A percentile compares a stretch with the other conserved stretches of the same genome.
phyloP scores from a whole-genome alignment of 64 coral and sea anemone species.

The Dendrophyllia cribrosa region DNA sequence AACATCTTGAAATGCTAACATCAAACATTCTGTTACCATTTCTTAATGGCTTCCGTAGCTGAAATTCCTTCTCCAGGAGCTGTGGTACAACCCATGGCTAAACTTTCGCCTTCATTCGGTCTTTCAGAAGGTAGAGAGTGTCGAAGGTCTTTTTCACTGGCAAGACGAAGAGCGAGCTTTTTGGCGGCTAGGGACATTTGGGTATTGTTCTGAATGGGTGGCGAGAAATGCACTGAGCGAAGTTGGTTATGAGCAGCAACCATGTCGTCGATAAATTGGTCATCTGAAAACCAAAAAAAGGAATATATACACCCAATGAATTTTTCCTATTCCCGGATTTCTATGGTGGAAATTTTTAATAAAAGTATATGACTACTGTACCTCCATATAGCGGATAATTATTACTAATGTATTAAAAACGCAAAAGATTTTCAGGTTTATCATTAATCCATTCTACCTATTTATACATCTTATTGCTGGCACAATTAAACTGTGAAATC shows the following conservation, averaged over 20 bases:
- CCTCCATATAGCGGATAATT: too few species aligned
- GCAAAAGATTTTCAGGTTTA: too few species aligned
- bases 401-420: too few species aligned
- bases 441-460: too few species aligned
- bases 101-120: slow-evolving; percentile 41
- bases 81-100: slow-evolving; percentile 63
- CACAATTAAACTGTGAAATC: too few species aligned
- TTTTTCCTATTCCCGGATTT: too few species aligned
- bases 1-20: too few species aligned
- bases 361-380: too few species aligned
- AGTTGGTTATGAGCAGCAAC: slow-evolving; percentile 71
- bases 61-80: not conserved
- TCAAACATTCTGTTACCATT: not conserved
- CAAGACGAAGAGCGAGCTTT: slow-evolving; percentile 32
- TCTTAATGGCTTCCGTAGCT: not conserved
- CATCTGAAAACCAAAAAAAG: not conserved
- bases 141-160: slow-evolving; percentile 21
- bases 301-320: too few species aligned
- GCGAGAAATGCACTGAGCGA: slow-evolving; percentile 72
- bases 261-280: slow-evolving; percentile 43
- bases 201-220: slow-evolving; percentile 42
- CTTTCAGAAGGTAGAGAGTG: slow-evolving; percentile 35
- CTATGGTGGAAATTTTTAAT: too few species aligned
- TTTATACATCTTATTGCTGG: too few species aligned
- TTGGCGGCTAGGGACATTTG: slow-evolving; percentile 65